These are phyloP conservation scores for Microctenopoma lineatum DNA, from an alignment of 2,797 vertebrate genomes.

Conservation along the genomic window DNA sequence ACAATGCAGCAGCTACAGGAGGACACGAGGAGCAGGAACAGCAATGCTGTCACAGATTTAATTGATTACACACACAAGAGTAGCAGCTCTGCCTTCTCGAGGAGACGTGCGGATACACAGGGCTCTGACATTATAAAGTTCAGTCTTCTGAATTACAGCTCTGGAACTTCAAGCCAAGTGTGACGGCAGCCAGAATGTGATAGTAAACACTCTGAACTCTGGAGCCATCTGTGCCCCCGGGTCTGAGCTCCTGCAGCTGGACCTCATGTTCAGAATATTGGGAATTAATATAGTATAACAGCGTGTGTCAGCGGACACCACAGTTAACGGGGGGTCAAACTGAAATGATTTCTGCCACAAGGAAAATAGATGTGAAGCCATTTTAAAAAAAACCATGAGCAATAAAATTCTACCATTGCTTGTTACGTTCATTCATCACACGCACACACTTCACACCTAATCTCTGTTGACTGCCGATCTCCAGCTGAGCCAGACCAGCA, in stretches of 20 bases:
- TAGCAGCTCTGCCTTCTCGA: conserved; percentile 25
- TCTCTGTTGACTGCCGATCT: no score
- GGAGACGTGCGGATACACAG: conserved; percentile 39
- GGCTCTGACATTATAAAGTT: conserved; percentile 53
- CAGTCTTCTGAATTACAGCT: conserved; percentile 32
- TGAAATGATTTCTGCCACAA: not conserved
- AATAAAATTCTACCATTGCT: no score
- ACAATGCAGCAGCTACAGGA: not conserved
- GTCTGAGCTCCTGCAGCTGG: conserved; percentile 32
- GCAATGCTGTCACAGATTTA: conserved; percentile 6
- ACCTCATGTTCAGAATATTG: conserved; percentile 17
- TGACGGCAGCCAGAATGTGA: conserved; percentile 49
- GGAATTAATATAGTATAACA: conserved; percentile 10
- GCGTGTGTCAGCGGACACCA: not conserved
- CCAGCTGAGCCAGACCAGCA: no score
- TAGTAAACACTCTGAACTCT: conserved; percentile 51
- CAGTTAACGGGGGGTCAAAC: conserved; percentile 10
- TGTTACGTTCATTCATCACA: no score
- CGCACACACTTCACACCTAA: no score
- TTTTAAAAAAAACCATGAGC: no score
- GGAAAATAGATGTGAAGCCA: no score
- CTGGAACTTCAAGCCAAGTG: conserved; percentile 42
- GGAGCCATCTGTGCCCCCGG: conserved; percentile 28
- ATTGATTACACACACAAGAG: conserved; percentile 25
- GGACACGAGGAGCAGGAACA: not conserved